Evolutionary conservation across 1,140 invertebrate genomes (phyloP).

Genomic region (Achatina immaculata): DNA sequence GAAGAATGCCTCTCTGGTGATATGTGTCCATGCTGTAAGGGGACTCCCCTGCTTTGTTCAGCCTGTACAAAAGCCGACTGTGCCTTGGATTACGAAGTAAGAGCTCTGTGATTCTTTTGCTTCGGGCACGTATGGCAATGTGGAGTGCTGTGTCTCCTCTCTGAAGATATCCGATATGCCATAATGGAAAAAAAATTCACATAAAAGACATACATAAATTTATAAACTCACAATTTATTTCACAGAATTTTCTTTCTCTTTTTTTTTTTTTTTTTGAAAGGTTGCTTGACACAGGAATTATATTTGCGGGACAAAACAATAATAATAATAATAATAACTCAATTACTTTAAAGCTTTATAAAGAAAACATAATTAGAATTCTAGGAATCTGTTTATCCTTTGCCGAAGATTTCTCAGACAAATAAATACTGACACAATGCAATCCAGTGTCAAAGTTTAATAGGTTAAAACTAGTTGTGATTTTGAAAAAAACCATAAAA

Average conservation of each 20-base stretch:
- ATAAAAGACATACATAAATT: not conserved
- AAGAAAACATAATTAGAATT: no score
- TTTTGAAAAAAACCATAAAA: no score
- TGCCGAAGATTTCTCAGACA: no score
- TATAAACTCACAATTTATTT: not conserved
- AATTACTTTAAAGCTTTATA: no score
- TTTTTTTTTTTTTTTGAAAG: no score
- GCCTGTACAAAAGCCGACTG: slow-evolving; percentile 93
- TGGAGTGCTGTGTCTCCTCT: slow-evolving; percentile 97
- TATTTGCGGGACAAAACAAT: no score
- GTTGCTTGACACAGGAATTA: no score
- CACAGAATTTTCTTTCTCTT: not conserved
- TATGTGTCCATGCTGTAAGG: slow-evolving; percentile 97
- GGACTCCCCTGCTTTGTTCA: slow-evolving; percentile 95
- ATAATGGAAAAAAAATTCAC: slow-evolving; percentile 26
- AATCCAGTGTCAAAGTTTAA: no score
- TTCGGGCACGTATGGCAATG: slow-evolving; percentile 94
- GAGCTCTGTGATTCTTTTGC: slow-evolving; percentile 91
- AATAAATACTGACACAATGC: no score
- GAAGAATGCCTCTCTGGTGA: slow-evolving; percentile 93
- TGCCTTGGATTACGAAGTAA: slow-evolving; percentile 95
- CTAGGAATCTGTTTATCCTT: no score
- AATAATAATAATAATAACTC: no score
- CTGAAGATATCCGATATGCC: slow-evolving; percentile 47
- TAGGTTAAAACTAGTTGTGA: no score